Evolutionary conservation across 2,888 invertebrate genomes (phyloP), one percentile per base, ranked within the genome.

Genomic region (Nemapogon koenigi): DNA sequence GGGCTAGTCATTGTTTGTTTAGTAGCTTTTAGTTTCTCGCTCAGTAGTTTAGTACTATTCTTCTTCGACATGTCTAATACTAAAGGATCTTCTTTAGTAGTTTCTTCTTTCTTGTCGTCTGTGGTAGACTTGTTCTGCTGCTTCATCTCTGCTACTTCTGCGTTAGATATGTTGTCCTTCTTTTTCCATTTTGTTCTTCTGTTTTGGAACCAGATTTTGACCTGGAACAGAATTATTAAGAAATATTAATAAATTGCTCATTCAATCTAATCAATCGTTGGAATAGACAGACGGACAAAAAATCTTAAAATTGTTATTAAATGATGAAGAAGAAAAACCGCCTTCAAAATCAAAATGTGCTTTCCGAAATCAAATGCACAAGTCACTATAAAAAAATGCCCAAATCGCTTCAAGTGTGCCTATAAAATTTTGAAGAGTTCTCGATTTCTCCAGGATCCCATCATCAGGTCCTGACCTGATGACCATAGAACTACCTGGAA

Each of bases 121-220:
- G 41, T 45, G 7, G 30, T 25, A 2, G 71, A 65, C 39, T 73
- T 75, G 53, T 62, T 73, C 47, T 75, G 76, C 35, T 78, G 86
- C 57, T 91, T 91, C 59, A 90, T 84, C 57, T 92, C 94, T 1
- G 92, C 90, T 2, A 90, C 91, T 64, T 94, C 94, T 13, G 92
- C 89, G 61, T 91, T 93, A 43, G 89, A 86, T 39, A 94, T 88
- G 73, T 94, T 94, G 71, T 95, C 95, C 63, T 94, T 94, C 65
- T 95, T 95, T 78, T 95, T 96, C 66, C 95, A 80, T 52, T 80
- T 80, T 39, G 80, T 80, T 63, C 80, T 67, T 50, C 93, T 83
- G 62, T 93, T 93, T 73, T 92, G 92, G 66, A 93, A 93, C 92
- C 92, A 92, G 49, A 92, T 92, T 75, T 92, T 92, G 52, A 92